phyloP scores from a whole-genome alignment of 1,140 invertebrate species.

The Drosophila tsacasi region DNA sequence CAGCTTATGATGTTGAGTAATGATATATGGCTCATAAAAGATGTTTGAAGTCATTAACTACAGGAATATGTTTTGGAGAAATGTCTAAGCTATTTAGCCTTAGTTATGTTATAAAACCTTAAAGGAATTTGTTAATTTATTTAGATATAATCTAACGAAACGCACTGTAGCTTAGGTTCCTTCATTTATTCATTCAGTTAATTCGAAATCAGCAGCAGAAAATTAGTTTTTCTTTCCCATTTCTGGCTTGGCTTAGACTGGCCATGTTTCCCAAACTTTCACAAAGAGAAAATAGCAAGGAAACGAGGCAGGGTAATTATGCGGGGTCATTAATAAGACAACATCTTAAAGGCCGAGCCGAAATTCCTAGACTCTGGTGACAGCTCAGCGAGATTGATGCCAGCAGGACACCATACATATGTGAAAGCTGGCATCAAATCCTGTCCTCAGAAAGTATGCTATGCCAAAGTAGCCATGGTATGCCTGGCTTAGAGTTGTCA shows the following conservation, averaged over 20 bases:
- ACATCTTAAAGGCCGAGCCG: slow-evolving; percentile 29
- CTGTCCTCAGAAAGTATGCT: slow-evolving; percentile 24
- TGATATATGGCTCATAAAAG: neutral
- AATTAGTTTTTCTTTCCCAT: slow-evolving; percentile 76
- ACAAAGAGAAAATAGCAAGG: neutral
- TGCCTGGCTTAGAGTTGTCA: neutral
- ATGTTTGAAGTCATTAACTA: neutral
- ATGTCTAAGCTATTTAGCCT: neutral
- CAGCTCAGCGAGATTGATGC: slow-evolving; percentile 54
- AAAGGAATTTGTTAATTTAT: neutral
- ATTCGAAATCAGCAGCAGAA: slow-evolving; percentile 84
- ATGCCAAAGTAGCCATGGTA: slow-evolving; percentile 4
- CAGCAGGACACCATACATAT: slow-evolving; percentile 28
- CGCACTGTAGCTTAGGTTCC: slow-evolving; percentile 17
- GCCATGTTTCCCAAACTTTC: slow-evolving; percentile 29
- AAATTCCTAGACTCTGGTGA: slow-evolving; percentile 28
- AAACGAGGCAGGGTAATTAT: slow-evolving; percentile 37
- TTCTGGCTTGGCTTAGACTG: slow-evolving; percentile 46
- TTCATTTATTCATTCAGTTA: slow-evolving; percentile 75
- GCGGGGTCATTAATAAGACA: slow-evolving; percentile 53
- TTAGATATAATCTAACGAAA: neutral
- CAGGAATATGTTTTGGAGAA: neutral
- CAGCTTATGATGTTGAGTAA: neutral
- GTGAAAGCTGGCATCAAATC: neutral
- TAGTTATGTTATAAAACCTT: neutral